Base-by-base conservation (phyloP, 2,888 invertebrate genomes). In the Acrobasis consociella region DNA sequence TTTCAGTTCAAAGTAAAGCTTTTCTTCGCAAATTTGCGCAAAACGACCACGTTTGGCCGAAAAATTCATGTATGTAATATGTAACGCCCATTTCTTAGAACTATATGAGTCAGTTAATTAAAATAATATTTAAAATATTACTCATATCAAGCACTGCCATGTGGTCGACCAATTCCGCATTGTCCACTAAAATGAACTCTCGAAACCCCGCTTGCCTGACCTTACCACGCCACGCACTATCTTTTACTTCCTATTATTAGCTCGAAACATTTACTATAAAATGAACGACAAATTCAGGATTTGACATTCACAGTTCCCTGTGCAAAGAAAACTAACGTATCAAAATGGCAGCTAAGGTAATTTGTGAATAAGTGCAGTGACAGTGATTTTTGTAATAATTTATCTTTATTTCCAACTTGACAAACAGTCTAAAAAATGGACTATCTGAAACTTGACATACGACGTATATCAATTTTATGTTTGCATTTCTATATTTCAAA, bases 261-360 rank as follows among this genome's bases (percentile, higher is more conserved):
- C 79, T 75, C 73, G 73, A 72, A 85, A 85, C 75, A 79, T 82
- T 78, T 84, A 64, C 69, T 83, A 84, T 84, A 85, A 85, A 88
- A 90, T 85, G 85, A 78, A 78, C 82, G 72, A 74, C 75, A 74
- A 71, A 73, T 77, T 73, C 80, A 74, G 81, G 82, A 82, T 78
- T 79, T 78, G 85, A 82, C 90, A 92, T 89, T 91, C 89, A 78
- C 87, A 86, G 86, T 86, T 80, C 73, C 85, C 86, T 86, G 87
- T 90, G 82, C 83, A 86, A 82, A 77, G 70, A 83, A 83, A 81
- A 77, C 81, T 82, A 81, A 85, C 86, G 81, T 81, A 79, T 82
- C 83, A 79, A 87, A 91, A 92, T 92, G 91, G 89, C 90, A 85
- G 87, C 90, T 84, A 91, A 92, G 91, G 91, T 92, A 85, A 58